Conservation (phyloP, 2,113 vertebrate genomes). For the Sylvilagus bachmani region DNA sequence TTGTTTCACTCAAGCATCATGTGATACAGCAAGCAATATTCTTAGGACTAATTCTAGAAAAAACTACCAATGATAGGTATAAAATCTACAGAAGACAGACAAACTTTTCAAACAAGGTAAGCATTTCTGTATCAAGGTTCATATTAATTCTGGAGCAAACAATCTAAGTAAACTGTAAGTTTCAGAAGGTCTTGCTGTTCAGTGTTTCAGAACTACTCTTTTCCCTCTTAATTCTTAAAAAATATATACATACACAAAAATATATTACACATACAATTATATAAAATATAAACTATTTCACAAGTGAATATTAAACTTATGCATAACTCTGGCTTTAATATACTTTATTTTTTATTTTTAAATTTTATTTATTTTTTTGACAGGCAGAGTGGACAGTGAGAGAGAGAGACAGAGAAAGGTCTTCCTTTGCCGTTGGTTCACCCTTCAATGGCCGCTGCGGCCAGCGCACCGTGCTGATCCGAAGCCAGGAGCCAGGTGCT, state of each 20-base stretch:
- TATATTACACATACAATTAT: not conserved
- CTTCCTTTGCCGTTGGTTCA: too few relatives aligned
- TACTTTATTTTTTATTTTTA: not conserved
- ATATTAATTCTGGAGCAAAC: conserved; percentile 13
- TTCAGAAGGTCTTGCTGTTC: not conserved
- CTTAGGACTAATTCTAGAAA: conserved; percentile 3
- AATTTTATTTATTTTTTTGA: too few relatives aligned
- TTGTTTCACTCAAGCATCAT: not conserved
- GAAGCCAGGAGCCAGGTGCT: too few relatives aligned
- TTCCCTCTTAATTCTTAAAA: conserved; percentile 15
- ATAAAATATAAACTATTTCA: not conserved
- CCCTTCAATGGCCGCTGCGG: too few relatives aligned
- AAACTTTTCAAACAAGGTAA: conserved; percentile 53
- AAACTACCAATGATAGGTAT: conserved; percentile 5
- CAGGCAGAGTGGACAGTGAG: too few relatives aligned
- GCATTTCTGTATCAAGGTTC: conserved; percentile 35
- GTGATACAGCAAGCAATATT: not conserved
- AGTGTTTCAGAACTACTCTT: conserved; percentile 42
- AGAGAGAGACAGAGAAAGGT: too few relatives aligned
- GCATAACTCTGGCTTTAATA: conserved; percentile 15
- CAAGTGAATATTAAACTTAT: conserved; percentile 13
- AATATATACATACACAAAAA: not conserved
- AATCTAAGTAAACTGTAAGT: not conserved
- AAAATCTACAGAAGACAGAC: conserved; percentile 30
- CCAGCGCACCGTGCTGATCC: too few relatives aligned